phyloP scores from a whole-genome alignment of 2,797 vertebrate species.

The Acanthopagrus latus region DNA sequence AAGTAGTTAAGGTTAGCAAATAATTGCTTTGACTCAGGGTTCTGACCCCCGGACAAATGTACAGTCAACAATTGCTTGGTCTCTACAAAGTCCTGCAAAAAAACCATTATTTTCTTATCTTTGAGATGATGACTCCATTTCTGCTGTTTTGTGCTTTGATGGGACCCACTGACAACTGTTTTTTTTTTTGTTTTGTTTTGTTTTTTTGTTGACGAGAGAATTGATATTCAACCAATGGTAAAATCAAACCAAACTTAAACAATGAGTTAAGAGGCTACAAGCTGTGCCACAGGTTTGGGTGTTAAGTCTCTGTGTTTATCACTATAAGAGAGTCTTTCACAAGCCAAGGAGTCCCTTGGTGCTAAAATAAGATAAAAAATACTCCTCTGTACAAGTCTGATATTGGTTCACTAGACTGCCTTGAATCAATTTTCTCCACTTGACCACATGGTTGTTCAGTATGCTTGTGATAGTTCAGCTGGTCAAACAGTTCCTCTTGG shows the following conservation, averaged over 20 bases:
- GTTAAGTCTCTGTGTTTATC: slow-evolving; percentile 18
- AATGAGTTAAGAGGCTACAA: slow-evolving; percentile 7
- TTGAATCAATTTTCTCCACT: slow-evolving; percentile 15
- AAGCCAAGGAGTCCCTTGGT: slow-evolving; percentile 26
- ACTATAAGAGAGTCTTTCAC: slow-evolving; percentile 40
- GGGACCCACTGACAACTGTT: neutral
- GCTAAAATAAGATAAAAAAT: slow-evolving; percentile 30
- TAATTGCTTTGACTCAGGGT: neutral
- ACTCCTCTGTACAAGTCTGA: slow-evolving; percentile 26
- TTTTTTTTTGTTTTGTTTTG: neutral
- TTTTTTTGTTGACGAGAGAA: slow-evolving; percentile 6
- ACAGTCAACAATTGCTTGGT: neutral
- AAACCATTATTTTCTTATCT: neutral
- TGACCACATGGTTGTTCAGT: neutral
- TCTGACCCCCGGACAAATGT: neutral
- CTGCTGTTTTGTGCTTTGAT: neutral
- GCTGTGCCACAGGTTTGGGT: neutral
- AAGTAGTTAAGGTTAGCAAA: neutral
- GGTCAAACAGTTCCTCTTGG: slow-evolving; percentile 38
- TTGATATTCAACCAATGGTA: slow-evolving; percentile 9
- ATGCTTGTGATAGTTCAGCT: slow-evolving; percentile 29
- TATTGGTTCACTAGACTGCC: slow-evolving; percentile 20
- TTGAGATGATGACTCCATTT: neutral
- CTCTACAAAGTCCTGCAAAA: neutral
- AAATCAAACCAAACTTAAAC: slow-evolving; percentile 15